Evolutionary conservation across 2,797 vertebrate species (phyloP).

Genomic region (Rhinichthys osculus): DNA sequence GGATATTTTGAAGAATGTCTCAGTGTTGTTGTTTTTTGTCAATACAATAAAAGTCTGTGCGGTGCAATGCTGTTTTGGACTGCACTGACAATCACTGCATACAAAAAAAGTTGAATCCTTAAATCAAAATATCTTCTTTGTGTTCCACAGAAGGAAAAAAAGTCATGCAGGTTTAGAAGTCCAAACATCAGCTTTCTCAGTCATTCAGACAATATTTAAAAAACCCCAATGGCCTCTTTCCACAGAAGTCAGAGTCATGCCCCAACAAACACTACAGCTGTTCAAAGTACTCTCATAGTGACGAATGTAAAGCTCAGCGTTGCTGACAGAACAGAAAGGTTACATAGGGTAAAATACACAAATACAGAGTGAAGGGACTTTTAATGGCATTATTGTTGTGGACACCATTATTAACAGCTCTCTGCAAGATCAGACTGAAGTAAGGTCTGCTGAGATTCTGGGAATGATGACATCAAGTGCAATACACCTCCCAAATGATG

Average conservation of each 20-base stretch:
- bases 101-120: background rate
- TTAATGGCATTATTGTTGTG: background rate
- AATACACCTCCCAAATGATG: slow-evolving; percentile 49
- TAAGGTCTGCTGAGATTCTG: slow-evolving; percentile 42
- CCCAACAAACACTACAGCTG: slow-evolving; percentile 23
- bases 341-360: slow-evolving; percentile 6
- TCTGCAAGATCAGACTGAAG: slow-evolving; percentile 27
- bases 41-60: background rate
- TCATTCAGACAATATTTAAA: slow-evolving; percentile 2
- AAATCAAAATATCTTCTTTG: background rate
- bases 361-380: background rate
- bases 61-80: background rate
- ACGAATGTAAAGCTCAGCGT: background rate
- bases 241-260: slow-evolving; percentile 21
- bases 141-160: background rate
- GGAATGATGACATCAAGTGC: slow-evolving; percentile 42
- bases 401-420: slow-evolving; percentile 5
- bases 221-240: background rate
- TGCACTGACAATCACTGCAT: no score
- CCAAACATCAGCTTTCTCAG: background rate
- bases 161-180: background rate
- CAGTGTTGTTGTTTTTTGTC: background rate
- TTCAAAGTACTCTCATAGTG: slow-evolving; percentile 35
- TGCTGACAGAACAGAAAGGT: slow-evolving; percentile 7
- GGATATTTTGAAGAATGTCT: background rate